A percentile compares a stretch with the other conserved stretches of the same genome.
Evolutionary conservation across 1,140 invertebrate genomes (phyloP).

Genomic region (Telenomus remus): DNA sequence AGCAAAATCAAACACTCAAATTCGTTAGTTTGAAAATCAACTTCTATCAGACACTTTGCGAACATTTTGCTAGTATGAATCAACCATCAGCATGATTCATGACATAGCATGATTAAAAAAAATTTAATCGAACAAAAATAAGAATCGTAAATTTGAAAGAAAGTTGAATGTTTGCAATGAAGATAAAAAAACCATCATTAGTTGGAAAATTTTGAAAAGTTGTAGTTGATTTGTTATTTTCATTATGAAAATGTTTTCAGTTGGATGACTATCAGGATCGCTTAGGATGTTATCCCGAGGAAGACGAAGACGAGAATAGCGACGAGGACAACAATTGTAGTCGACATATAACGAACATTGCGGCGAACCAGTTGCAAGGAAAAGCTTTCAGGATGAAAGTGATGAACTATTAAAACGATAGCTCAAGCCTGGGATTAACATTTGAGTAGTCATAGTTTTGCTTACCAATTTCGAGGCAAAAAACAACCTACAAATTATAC

Average conservation of each 20-base stretch:
- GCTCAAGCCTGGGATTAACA: slow-evolving; percentile 35
- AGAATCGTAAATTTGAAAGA: too few relatives aligned
- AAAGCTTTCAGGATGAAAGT: slow-evolving; percentile 75
- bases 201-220: too few relatives aligned
- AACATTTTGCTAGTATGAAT: slow-evolving; percentile 24
- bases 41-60: too few relatives aligned
- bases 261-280: slow-evolving; percentile 73
- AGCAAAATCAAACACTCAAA: too few relatives aligned
- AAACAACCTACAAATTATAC: too few relatives aligned
- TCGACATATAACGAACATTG: slow-evolving; percentile 63
- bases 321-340: slow-evolving; percentile 69
- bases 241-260: slow-evolving; percentile 48
- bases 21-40: too few relatives aligned
- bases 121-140: too few relatives aligned
- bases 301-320: slow-evolving; percentile 73
- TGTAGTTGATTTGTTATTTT: too few relatives aligned
- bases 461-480: slow-evolving; percentile 10
- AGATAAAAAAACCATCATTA: too few relatives aligned
- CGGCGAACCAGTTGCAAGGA: slow-evolving; percentile 64
- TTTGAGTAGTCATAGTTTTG: slow-evolving; percentile 6
- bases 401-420: slow-evolving; percentile 70
- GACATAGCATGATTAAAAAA: slow-evolving; percentile 19
- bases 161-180: too few relatives aligned
- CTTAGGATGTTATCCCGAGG: slow-evolving; percentile 72
- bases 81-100: slow-evolving; percentile 34